Base-by-base conservation (phyloP, 2,888 invertebrate genomes). In the Anorthoa munda region DNA sequence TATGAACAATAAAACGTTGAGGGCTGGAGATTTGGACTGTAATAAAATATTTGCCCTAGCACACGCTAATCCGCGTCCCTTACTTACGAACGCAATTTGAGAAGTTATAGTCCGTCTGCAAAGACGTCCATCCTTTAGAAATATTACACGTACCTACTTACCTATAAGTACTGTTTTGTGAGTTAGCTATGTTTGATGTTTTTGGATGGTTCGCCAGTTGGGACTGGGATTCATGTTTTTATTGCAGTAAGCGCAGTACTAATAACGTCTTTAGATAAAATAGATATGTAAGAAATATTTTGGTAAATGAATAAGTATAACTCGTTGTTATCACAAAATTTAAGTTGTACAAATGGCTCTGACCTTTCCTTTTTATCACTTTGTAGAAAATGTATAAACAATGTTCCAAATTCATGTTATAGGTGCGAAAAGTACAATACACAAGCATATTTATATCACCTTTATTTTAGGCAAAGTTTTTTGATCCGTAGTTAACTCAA, bases 21-120 rank as follows among this genome's bases (percentile, higher is more conserved):
- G 96, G 96, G 95, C 95, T 94, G 94, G 95, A 95, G 95, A 96
- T 96, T 96, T 95, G 94, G 96, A 93, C 95, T 94, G 95, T 96
- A 96, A 95, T 96, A 96, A 96, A 96, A 96, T 96, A 96, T 96
- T 96, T 96, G 95, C 96, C 95, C 95, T 94, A 94, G 94, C 95
- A 92, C 94, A 91, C 93, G 95, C 96, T 96, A 96, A 96, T 95
- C 96, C 96, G 87, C 92, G 93, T 94, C 95, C 95, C 95, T 95
- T 92, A 95, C 95, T 95, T 94, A 93, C 93, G 92, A 92, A 93
- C 95, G 95, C 95, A 95, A 95, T 95, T 95, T 95, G 93, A 95
- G 94, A 94, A 94, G 95, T 95, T 95, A 95, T 95, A 90, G 93
- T 92, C 91, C 86, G 88, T 86, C 85, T 86, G 87, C 87, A 86